Base-by-base conservation (phyloP, 1,140 invertebrate genomes). In the Chironomus tepperi region DNA sequence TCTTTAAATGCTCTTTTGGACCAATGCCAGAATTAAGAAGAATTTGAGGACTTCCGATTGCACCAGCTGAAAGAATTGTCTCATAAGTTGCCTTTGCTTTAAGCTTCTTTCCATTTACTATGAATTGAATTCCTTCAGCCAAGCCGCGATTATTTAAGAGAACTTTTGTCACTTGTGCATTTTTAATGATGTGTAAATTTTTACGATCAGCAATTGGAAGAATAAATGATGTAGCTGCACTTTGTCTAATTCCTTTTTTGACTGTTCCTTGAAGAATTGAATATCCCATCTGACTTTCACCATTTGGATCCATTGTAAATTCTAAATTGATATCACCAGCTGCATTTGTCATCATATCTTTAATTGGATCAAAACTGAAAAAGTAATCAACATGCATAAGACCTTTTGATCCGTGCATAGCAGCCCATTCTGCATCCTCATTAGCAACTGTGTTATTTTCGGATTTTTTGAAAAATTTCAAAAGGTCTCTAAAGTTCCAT, bases 1-100 rank as follows among this genome's bases (percentile, higher is more conserved):
- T 82, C 42, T 86, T 77, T 2, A 96, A 79, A 77, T 93, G 88
- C 19, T 87, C 79, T 74, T 84, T 85, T 7, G 89, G 90, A 21
- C 91, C 91, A 47, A 93, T 86, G 15, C 91, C 91, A 19, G 89
- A 91, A 0, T 92, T 78, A 86, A 92, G 89, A 7, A 93, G 77
- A 12, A 93, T 77, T 78, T 89, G 85, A 0, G 90, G 89, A 65
- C 86, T 86, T 57, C 84, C 84, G 74, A 81, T 84, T 74, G 80
- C 83, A 74, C 90, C 91, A 8, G 85, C 87, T 0, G 88, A 88
- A 15, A 92, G 34, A 73, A 91, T 86, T 0, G 89, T 84, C 81
- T 90, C 89, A 77, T 87, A 86, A 57, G 83, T 84, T 2, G 87
- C 87, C 84, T 64, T 84, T 78, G 72, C 83, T 76, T 16, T 85